These are phyloP conservation scores for Tragelaphus oryx DNA, from an alignment of 2,797 vertebrate species.

Conservation along the genomic window DNA sequence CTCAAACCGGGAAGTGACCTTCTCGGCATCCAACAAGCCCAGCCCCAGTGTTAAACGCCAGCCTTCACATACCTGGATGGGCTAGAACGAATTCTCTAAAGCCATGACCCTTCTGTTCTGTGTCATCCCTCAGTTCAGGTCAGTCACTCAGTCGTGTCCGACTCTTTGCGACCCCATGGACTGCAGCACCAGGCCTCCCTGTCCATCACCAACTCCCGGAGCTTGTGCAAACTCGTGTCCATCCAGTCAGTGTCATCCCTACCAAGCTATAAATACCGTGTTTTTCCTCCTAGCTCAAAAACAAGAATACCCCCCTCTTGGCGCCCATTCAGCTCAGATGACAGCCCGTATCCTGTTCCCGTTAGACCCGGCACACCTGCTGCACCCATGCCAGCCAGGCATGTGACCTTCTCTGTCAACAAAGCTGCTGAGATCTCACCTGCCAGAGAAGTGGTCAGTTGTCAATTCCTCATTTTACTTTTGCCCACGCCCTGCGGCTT, in stretches of 20 bases:
- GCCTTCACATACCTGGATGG: background rate
- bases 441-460: background rate
- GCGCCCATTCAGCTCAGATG: background rate
- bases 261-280: background rate
- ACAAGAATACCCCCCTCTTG: background rate
- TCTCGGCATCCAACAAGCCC: background rate
- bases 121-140: background rate
- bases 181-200: no score
- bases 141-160: no score
- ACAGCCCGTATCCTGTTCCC: background rate
- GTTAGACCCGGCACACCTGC: background rate
- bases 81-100: background rate
- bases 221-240: no score
- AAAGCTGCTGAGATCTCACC: background rate
- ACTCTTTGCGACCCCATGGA: no score
- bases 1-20: background rate
- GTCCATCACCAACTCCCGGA: no score
- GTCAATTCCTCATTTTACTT: background rate
- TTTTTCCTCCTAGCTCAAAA: background rate
- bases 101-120: background rate
- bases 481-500: background rate
- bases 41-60: background rate
- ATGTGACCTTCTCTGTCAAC: background rate
- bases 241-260: background rate
- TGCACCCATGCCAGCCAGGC: no score